Base-by-base conservation (phyloP, 1,140 invertebrate species). In the Temnothorax longispinosus region DNA sequence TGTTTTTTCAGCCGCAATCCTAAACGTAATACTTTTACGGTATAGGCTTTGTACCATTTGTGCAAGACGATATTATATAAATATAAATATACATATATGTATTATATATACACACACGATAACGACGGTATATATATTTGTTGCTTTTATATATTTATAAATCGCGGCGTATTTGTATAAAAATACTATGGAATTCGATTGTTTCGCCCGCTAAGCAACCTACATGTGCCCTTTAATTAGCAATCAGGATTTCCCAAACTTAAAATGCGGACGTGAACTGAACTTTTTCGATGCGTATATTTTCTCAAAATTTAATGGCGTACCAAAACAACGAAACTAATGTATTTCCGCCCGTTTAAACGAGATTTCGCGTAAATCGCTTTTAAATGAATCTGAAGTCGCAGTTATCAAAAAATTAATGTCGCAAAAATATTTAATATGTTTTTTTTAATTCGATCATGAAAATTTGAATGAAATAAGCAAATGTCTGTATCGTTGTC, bases 111-210 rank as follows among this genome's bases (percentile, higher is more conserved):
- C 38, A 78, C 35, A 76, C 72, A 86, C 13, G 52, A 76, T 85
- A 35, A 67, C 35, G 52, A 74, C 50, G 47, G 47, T 87, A 88
- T 87, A 88, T 87, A 89, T 90, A 69, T 84, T 85, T 90, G 89
- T 90, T 87, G 89, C 89, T 89, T 90, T 91, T 91, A 77, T 88
- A 87, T 87, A 87, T 91, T 91, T 91, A 87, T 91, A 91, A 86
- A 71, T 86, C 65, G 67, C 87, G 67, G 41, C 67, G 56, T 72
- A 86, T 78, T 87, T 88, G 54, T 86, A 86, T 65, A 86, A 86
- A 7, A 58, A 60, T 38, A 77, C 13, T 44, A 64, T 65, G 8
- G 27, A 78, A 80, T 81, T 47, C 52, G 54, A 86, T 80, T 81
- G 41, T 80, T 52, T 80, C n/a, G 75, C 47, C n/a, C 38, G 41